Evolutionary conservation across 2,797 vertebrate species (phyloP).

Genomic region (Platalea minor): DNA sequence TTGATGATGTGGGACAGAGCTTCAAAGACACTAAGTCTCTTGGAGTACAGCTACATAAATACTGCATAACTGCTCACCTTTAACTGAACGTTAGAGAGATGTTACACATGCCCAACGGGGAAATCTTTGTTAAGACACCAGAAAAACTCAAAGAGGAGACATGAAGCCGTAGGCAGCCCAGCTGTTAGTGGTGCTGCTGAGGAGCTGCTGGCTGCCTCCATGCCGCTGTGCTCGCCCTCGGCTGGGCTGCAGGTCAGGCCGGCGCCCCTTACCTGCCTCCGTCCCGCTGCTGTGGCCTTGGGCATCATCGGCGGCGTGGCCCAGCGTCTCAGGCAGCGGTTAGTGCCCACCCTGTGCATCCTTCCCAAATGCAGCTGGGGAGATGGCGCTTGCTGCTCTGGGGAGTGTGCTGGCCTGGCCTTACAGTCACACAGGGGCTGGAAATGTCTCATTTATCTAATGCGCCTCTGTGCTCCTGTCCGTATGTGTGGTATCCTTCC

Average conservation of each 20-base stretch:
- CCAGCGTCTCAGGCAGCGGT: rapidly evolving
- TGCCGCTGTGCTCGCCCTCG: not conserved
- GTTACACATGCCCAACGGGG: rapidly evolving
- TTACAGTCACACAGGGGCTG: not conserved
- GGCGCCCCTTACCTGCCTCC: not conserved
- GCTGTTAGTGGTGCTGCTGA: not conserved
- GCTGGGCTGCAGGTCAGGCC: not conserved
- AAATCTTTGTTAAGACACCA: not conserved
- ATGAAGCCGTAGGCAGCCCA: not conserved
- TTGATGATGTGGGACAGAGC: not conserved
- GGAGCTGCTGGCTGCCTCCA: not conserved
- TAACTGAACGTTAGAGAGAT: not conserved
- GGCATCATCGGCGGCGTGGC: rapidly evolving
- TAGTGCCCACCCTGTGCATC: too few relatives aligned
- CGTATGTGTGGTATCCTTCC: rapidly evolving
- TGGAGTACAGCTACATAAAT: not conserved
- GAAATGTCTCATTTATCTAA: not conserved
- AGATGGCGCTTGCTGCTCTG: not conserved
- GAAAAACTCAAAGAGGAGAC: not conserved
- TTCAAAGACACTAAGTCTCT: not conserved
- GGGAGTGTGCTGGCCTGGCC: rapidly evolving
- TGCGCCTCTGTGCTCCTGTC: not conserved
- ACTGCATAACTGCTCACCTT: not conserved
- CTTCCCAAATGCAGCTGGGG: not conserved
- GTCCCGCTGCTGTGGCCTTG: rapidly evolving